These are phyloP conservation scores for Delichon dasypus DNA, from an alignment of 2,797 vertebrate genomes.

Conservation along the genomic window DNA sequence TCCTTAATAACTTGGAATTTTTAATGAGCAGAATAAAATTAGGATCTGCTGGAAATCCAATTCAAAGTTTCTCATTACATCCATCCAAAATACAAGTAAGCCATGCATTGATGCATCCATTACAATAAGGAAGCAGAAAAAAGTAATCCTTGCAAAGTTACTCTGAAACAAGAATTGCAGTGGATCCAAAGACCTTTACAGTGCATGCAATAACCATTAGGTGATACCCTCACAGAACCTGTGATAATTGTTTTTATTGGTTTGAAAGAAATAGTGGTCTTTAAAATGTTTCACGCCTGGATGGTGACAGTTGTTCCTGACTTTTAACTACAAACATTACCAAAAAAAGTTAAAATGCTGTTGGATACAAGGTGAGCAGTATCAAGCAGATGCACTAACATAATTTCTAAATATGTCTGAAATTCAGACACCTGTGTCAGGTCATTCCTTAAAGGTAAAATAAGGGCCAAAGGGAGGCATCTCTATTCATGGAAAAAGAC, in stretches of 20 bases:
- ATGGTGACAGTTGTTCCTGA: background rate
- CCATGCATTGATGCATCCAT: background rate
- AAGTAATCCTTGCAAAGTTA: background rate
- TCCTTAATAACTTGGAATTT: background rate
- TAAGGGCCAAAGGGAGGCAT: background rate
- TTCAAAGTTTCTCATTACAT: background rate
- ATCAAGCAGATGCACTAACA: background rate
- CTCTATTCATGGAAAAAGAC: background rate
- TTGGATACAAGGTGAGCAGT: background rate
- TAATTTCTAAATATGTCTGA: background rate
- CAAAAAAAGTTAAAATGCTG: background rate
- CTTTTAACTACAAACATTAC: background rate
- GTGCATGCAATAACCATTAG: background rate
- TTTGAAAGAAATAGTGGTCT: background rate
- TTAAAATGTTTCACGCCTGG: background rate
- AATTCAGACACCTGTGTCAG: background rate
- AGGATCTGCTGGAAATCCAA: background rate
- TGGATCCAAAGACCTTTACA: background rate
- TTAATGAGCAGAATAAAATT: background rate
- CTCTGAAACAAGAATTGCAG: background rate
- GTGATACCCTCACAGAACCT: background rate
- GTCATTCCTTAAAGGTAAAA: background rate
- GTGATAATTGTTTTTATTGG: background rate
- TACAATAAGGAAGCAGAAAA: background rate
- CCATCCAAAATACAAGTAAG: background rate